Evolutionary conservation across 2,113 vertebrate genomes (phyloP).

Genomic region (Hypanus sabinus): DNA sequence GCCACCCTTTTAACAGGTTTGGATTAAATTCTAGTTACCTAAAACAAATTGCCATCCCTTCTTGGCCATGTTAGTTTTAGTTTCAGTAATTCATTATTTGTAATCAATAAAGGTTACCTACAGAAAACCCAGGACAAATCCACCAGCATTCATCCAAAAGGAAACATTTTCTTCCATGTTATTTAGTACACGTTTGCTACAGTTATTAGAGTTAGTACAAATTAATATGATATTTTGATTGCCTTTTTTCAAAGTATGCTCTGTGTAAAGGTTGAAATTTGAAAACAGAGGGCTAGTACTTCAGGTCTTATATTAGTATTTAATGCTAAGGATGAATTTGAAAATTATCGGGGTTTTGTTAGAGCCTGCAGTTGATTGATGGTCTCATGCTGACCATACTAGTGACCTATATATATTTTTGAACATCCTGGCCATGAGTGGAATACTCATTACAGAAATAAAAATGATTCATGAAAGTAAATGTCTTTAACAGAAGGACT

Average conservation of each 20-base stretch:
- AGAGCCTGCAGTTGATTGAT: neutral
- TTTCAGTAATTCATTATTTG: neutral
- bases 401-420: neutral
- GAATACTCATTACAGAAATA: neutral
- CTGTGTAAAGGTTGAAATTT: neutral
- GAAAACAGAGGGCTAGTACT: neutral
- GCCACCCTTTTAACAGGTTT: neutral
- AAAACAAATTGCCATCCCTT: neutral
- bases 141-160: neutral
- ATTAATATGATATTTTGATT: slow-evolving; percentile 1
- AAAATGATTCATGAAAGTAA: neutral
- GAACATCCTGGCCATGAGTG: neutral
- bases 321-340: neutral
- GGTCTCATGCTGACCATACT: neutral
- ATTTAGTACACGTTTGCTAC: neutral
- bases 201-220: neutral
- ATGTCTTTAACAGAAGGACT: neutral
- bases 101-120: neutral
- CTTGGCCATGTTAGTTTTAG: neutral
- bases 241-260: neutral
- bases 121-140: neutral
- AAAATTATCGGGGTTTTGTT: neutral
- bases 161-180: neutral
- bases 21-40: neutral
- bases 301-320: neutral